Evolutionary conservation across 2,888 invertebrate species (phyloP).

Genomic region (Chironomus riparius): DNA sequence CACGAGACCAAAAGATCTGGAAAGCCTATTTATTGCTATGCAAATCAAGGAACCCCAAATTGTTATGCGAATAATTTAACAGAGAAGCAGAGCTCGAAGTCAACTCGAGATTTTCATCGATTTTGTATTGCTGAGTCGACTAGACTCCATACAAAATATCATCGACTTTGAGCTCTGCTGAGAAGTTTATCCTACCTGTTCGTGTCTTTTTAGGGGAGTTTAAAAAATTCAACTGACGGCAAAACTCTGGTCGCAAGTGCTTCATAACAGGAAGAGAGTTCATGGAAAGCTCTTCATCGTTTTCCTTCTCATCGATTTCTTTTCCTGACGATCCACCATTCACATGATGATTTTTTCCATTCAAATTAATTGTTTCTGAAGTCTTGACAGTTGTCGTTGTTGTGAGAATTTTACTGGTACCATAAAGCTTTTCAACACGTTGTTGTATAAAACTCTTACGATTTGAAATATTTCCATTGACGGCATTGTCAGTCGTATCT

Average conservation of each 20-base stretch:
- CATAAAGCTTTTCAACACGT: slow-evolving; percentile 78
- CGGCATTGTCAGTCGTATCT: slow-evolving; percentile 17
- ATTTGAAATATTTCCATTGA: slow-evolving; percentile 28
- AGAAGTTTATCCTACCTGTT: no score
- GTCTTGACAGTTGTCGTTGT: background rate
- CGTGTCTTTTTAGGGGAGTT: slow-evolving; percentile 43
- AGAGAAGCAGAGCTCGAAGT: no score
- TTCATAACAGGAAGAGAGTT: slow-evolving; percentile 63
- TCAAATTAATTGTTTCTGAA: background rate
- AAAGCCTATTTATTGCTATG: no score
- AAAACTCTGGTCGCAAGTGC: slow-evolving; percentile 75
- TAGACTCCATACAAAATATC: no score
- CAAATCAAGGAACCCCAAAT: no score
- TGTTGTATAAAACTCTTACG: slow-evolving; percentile 75
- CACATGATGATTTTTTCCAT: slow-evolving; percentile 5
- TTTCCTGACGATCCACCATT: slow-evolving; percentile 4
- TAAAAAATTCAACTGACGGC: slow-evolving; percentile 61
- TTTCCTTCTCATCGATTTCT: slow-evolving; percentile 13
- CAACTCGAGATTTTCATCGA: no score
- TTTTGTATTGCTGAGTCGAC: no score
- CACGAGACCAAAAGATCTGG: no score
- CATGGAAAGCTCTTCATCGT: slow-evolving; percentile 1
- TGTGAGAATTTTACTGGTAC: slow-evolving; percentile 44
- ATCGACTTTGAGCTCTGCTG: no score
- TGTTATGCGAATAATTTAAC: no score